These are phyloP conservation scores for rat (Rattus norvegicus) DNA, from an alignment of 2,113 vertebrate genomes.

Conservation along the genomic window DNA sequence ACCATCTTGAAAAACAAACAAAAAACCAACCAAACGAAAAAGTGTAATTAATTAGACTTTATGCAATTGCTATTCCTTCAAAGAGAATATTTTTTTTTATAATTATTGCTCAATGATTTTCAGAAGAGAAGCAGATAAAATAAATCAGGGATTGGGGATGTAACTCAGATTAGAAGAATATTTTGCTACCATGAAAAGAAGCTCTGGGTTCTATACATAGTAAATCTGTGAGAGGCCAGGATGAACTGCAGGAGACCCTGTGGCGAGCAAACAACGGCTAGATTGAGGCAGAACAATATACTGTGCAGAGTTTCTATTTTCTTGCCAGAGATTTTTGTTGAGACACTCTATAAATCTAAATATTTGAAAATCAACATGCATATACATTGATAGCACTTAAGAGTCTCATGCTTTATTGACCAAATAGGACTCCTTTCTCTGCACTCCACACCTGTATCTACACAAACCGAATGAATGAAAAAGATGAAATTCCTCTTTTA, in stretches of 20 bases:
- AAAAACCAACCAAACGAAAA: not conserved
- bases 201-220: not conserved
- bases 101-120: conserved; percentile 51
- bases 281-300: not conserved
- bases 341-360: conserved; percentile 43
- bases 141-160: not conserved
- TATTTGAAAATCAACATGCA: not conserved
- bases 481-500: conserved; percentile 13
- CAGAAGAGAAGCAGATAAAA: conserved; percentile 32
- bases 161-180: not conserved
- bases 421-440: conserved; percentile 12
- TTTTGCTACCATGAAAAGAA: not conserved
- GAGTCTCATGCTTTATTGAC: conserved; percentile 42
- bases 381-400: conserved; percentile 12
- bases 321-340: conserved; percentile 24
- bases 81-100: not conserved
- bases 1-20: not conserved
- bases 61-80: conserved; percentile 9
- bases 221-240: not conserved
- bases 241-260: not conserved
- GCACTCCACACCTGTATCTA: not conserved
- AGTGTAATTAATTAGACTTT: conserved; percentile 39
- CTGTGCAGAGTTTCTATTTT: not conserved
- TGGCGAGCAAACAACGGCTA: not conserved
- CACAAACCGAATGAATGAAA: not conserved